A percentile compares a stretch with the other conserved stretches of the same genome.
Evolutionary conservation across 2,113 vertebrate species (phyloP).

Genomic region (Rhipidura dahli): DNA sequence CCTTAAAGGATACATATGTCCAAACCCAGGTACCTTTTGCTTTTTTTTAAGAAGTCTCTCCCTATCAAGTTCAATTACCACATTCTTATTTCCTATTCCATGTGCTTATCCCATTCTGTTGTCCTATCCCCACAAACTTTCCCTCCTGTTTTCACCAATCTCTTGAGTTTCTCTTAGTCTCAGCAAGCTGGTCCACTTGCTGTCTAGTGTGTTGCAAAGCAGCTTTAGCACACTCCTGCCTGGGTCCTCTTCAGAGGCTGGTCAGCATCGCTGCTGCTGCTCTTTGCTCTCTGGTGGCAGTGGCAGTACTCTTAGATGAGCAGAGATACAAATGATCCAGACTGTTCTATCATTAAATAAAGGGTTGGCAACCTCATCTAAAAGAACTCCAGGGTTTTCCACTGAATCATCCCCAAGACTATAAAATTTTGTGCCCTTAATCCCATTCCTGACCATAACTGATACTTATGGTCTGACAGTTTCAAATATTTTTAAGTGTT

Average conservation of each 20-base stretch:
- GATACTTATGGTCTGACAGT: neutral
- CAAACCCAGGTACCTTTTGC: neutral
- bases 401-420: neutral
- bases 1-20: neutral
- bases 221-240: neutral
- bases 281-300: neutral
- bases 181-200: neutral
- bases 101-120: neutral
- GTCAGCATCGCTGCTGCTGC: rapidly evolving
- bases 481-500: neutral
- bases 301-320: neutral
- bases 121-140: rapidly evolving
- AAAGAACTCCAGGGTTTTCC: neutral
- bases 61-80: neutral
- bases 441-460: neutral
- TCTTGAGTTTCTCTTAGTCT: neutral
- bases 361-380: neutral
- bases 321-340: neutral
- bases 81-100: neutral
- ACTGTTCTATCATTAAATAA: neutral
- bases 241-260: neutral
- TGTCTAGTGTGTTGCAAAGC: neutral
- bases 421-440: neutral
- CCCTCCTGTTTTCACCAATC: neutral
- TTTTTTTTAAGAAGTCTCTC: neutral